These are phyloP conservation scores for Brenthis daphne DNA, from an alignment of 2,888 invertebrate genomes.

Conservation along the genomic window DNA sequence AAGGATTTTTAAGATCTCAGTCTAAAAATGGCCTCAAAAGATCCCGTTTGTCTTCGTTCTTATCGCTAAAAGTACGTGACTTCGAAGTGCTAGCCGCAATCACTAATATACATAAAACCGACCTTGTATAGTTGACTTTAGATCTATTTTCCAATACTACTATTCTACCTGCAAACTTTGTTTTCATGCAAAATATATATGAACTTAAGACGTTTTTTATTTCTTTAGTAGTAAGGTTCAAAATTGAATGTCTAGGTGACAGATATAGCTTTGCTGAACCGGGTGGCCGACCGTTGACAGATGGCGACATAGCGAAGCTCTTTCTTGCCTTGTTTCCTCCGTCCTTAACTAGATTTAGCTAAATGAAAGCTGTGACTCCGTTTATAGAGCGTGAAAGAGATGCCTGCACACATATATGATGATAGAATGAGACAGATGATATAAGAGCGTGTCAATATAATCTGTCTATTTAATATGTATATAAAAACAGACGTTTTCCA, in stretches of 20 bases:
- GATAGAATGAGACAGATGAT: neutral
- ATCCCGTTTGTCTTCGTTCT: conserved; percentile 64
- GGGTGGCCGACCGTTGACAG: conserved; percentile 66
- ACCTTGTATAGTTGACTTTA: conserved; percentile 41
- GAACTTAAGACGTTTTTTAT: conserved; percentile 12
- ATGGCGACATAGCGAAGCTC: conserved; percentile 65
- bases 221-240: neutral
- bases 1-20: conserved; percentile 13
- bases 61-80: conserved; percentile 62
- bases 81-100: conserved; percentile 49
- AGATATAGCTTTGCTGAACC: conserved; percentile 43
- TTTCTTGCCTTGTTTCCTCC: conserved; percentile 68
- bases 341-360: conserved; percentile 69
- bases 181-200: conserved; percentile 21
- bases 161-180: conserved; percentile 34
- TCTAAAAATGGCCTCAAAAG: conserved; percentile 44
- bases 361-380: conserved; percentile 62
- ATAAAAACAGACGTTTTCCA: no score
- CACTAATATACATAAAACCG: conserved; percentile 12
- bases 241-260: conserved; percentile 6
- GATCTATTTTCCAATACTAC: conserved; percentile 42
- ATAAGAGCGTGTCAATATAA: neutral
- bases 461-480: neutral
- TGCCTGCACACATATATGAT: neutral
- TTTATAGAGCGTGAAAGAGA: conserved; percentile 43